Evolutionary conservation across 1,140 invertebrate genomes (phyloP).

Genomic region (Megalopta genalis): DNA sequence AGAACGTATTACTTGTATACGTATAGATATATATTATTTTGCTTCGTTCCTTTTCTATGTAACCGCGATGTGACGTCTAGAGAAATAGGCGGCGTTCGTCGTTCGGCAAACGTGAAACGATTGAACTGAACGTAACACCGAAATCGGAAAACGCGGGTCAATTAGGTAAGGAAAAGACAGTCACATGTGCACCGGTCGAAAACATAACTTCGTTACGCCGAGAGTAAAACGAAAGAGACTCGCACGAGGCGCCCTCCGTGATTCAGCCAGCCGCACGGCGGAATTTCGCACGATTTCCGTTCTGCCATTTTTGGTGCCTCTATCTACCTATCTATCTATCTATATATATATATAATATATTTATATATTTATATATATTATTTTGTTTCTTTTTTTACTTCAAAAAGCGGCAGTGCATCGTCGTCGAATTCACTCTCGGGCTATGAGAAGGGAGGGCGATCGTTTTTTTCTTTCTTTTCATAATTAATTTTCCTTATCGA

Average conservation of each 20-base stretch:
- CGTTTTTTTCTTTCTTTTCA: conserved; percentile 25
- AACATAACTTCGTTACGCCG: not conserved
- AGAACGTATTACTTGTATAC: not conserved
- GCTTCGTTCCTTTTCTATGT: not conserved
- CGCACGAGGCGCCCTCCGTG: conserved; percentile 59
- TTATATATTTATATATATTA: conserved; percentile 64
- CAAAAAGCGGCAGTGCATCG: conserved; percentile 67
- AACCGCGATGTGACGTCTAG: conserved; percentile 33
- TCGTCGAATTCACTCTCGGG: conserved; percentile 62
- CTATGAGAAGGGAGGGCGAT: conserved; percentile 64
- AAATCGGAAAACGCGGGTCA: conserved; percentile 19
- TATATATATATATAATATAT: conserved; percentile 67
- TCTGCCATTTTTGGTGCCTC: conserved; percentile 63
- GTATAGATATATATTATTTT: not conserved
- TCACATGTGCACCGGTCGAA: not conserved
- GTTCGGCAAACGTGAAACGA: conserved; percentile 23
- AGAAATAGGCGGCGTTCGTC: conserved; percentile 42
- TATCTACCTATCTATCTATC: conserved; percentile 61
- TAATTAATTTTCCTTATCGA: not conserved
- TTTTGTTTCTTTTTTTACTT: conserved; percentile 52
- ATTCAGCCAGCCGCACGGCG: conserved; percentile 57
- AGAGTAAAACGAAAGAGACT: conserved; percentile 40
- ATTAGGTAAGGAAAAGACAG: not conserved
- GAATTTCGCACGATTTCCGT: conserved; percentile 63
- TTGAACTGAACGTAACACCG: not conserved